These are phyloP conservation scores for Lepus americanus DNA, from an alignment of 2,113 vertebrate genomes.

Conservation along the genomic window DNA sequence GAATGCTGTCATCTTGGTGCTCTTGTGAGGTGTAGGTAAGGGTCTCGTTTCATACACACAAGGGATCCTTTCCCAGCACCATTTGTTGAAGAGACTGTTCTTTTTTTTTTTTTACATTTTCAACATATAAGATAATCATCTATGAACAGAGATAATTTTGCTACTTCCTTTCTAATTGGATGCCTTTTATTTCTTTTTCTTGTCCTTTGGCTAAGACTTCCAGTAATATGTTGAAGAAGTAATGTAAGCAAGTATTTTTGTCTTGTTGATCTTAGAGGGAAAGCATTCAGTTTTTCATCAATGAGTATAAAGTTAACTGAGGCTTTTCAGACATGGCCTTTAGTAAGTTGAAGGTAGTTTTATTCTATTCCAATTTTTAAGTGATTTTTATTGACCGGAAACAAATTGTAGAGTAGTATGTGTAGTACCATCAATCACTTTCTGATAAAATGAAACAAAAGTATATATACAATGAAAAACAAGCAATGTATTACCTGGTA, in stretches of 20 bases:
- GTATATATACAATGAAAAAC: not conserved
- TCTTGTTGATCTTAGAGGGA: not conserved
- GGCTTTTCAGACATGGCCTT: not conserved
- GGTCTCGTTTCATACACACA: no score
- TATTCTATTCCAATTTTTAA: not conserved
- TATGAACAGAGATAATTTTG: constrained; percentile 61
- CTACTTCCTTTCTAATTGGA: constrained; percentile 18
- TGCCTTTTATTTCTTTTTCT: constrained; percentile 10
- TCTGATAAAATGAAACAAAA: not conserved
- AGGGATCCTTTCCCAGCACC: no score
- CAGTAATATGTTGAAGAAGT: not conserved
- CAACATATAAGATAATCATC: not conserved
- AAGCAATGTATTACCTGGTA: not conserved
- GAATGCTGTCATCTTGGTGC: not conserved
- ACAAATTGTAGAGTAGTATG: not conserved
- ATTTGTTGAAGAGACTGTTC: no score
- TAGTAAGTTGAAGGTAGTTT: not conserved
- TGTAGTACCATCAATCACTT: not conserved
- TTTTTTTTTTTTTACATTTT: not conserved
- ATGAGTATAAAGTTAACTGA: not conserved
- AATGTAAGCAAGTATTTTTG: not conserved
- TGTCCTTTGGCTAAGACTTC: not conserved
- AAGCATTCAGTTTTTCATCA: not conserved
- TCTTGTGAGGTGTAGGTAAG: not conserved
- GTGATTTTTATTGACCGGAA: not conserved